Evolutionary conservation across 2,888 invertebrate species (phyloP), one percentile per base, ranked within the genome.

Genomic region (Apoderus coryli): DNA sequence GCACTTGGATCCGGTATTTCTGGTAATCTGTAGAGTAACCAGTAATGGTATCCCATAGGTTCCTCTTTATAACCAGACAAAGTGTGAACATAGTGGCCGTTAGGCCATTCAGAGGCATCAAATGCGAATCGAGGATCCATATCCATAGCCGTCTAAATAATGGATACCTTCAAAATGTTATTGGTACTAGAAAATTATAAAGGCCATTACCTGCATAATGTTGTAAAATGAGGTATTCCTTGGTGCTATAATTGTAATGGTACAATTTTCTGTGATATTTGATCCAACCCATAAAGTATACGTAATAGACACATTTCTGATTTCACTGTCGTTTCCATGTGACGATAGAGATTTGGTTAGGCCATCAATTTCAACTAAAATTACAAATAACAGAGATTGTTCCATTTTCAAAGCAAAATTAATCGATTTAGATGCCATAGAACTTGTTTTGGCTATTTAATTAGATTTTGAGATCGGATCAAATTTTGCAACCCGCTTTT

Each of bases 201-300:
- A n/a, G n/a, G n/a, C n/a, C n/a, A n/a, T 14, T 30, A 36, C 38
- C 52, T 80, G 75, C 85, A 86, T 85, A 7, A 50, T 46, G 28
- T 46, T 49, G 38, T 68, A 72, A 47, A 73, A 72, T 3, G 69
- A 69, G 5, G 67, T 65, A 48, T 72, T 80, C 56, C 71, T 74
- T 4, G 81, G 76, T 10, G 82, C 80, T 1, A 72, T 67, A 47
- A 88, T 63, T 25, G 72, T 73, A 33, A 84, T 63, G 9, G 81
- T 82, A 52, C 76, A 75, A 50, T 78, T 79, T 50, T 84, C 80
- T 25, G 80, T 79, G 31, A 82, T 75, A 53, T 85, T 81, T 38
- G 79, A 79, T 37, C 85, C 86, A 15, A 88, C 78, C 88, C 88
- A 88, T 15, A 88, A 65, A 0, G 85, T 82, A 59, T 88, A 88